A percentile compares a stretch with the other conserved stretches of the same genome.
Evolutionary conservation across 1,140 invertebrate genomes (phyloP).

Genomic region (Drosophila tropicalis): DNA sequence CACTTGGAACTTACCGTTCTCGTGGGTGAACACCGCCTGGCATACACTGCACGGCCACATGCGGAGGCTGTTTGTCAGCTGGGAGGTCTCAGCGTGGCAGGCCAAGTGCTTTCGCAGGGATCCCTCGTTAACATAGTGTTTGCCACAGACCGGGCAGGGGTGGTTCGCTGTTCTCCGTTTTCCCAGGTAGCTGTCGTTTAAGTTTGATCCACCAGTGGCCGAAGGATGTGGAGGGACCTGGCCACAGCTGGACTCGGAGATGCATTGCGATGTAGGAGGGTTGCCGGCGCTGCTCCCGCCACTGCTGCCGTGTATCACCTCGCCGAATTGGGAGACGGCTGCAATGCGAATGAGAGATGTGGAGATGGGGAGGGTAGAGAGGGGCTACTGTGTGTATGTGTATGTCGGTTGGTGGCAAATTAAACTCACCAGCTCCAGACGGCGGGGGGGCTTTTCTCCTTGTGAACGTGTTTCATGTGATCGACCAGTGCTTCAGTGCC

Average conservation of each 20-base stretch:
- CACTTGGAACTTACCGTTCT: slow-evolving; percentile 88
- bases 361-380: too few species aligned
- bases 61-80: slow-evolving; percentile 92
- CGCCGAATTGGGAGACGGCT: slow-evolving; percentile 51
- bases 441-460: slow-evolving; percentile 91
- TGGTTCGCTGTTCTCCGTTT: slow-evolving; percentile 96
- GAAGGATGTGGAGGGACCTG: slow-evolving; percentile 27
- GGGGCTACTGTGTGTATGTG: too few species aligned
- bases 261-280: slow-evolving; percentile 31
- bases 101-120: slow-evolving; percentile 95
- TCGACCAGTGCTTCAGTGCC: slow-evolving; percentile 96
- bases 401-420: neutral
- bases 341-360: neutral
- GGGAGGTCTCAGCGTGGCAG: slow-evolving; percentile 95
- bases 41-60: slow-evolving; percentile 98
- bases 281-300: slow-evolving; percentile 33
- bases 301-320: slow-evolving; percentile 26
- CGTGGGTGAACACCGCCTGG: slow-evolving; percentile 96
- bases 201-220: slow-evolving; percentile 26
- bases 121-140: slow-evolving; percentile 97
- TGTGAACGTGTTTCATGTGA: slow-evolving; percentile 97
- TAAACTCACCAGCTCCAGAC: slow-evolving; percentile 93
- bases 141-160: slow-evolving; percentile 96
- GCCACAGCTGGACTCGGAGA: slow-evolving; percentile 44
- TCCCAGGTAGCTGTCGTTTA: slow-evolving; percentile 90